phyloP scores from a whole-genome alignment of 2,797 vertebrate species.

The Knipowitschia caucasica region DNA sequence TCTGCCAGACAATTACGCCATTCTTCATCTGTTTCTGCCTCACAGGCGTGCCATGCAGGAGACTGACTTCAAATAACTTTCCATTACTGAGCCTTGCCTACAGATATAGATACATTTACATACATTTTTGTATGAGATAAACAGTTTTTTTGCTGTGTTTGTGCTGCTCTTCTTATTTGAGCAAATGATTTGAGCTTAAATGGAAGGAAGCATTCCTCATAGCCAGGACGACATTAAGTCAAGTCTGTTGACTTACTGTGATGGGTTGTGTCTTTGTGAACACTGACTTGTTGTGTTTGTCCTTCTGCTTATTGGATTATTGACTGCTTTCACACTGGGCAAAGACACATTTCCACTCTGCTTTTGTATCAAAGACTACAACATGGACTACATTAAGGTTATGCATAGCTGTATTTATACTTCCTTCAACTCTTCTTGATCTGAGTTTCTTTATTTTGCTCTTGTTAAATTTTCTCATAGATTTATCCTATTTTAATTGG shows the following conservation, averaged over 20 bases:
- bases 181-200: slow-evolving; percentile 33
- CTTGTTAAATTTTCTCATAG: background rate
- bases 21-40: no score
- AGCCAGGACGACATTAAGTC: slow-evolving; percentile 37
- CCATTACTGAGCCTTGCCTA: no score
- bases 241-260: slow-evolving; percentile 21
- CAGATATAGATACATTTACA: no score
- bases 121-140: no score
- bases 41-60: no score
- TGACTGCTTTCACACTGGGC: slow-evolving; percentile 44
- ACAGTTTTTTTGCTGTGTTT: background rate
- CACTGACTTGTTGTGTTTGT: slow-evolving; percentile 41
- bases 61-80: no score
- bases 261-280: slow-evolving; percentile 41
- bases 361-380: slow-evolving; percentile 26
- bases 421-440: slow-evolving; percentile 8
- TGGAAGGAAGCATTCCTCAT: slow-evolving; percentile 16
- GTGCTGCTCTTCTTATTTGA: background rate
- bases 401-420: slow-evolving; percentile 25
- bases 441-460: background rate
- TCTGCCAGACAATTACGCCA: no score
- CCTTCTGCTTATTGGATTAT: slow-evolving; percentile 58
- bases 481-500: no score
- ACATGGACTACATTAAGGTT: slow-evolving; percentile 25
- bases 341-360: slow-evolving; percentile 17